Evolutionary conservation across 2,888 invertebrate species (phyloP).

Genomic region (Stenotaenia linearis): DNA sequence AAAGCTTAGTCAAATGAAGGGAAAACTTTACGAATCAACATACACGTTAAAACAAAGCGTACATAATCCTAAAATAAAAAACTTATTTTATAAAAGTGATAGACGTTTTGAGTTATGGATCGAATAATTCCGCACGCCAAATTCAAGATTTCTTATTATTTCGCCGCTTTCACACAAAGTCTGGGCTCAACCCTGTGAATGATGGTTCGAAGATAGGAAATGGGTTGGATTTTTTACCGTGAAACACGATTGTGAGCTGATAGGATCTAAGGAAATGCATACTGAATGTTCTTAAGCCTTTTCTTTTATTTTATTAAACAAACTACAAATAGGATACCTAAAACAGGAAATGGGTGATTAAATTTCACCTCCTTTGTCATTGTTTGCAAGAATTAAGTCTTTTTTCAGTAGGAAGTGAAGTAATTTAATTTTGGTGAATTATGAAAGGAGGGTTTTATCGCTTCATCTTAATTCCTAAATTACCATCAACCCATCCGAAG

Average conservation of each 20-base stretch:
- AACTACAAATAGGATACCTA: too few relatives aligned
- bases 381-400: background rate
- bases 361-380: background rate
- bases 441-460: background rate
- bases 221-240: background rate
- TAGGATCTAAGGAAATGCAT: background rate
- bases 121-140: background rate
- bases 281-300: background rate
- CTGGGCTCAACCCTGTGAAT: background rate
- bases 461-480: background rate
- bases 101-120: background rate
- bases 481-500: background rate
- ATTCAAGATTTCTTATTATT: background rate
- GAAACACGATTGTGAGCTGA: background rate
- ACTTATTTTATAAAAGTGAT: too few relatives aligned
- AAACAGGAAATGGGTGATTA: background rate
- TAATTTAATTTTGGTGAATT: background rate
- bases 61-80: too few relatives aligned
- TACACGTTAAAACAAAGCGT: too few relatives aligned
- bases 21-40: too few relatives aligned
- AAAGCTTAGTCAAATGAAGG: too few relatives aligned
- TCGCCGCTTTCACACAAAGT: background rate
- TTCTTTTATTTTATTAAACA: background rate
- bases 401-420: slow-evolving; percentile 3
- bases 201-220: background rate